These are phyloP conservation scores for Prorops nasuta DNA, from an alignment of 1,140 invertebrate genomes.

Conservation along the genomic window DNA sequence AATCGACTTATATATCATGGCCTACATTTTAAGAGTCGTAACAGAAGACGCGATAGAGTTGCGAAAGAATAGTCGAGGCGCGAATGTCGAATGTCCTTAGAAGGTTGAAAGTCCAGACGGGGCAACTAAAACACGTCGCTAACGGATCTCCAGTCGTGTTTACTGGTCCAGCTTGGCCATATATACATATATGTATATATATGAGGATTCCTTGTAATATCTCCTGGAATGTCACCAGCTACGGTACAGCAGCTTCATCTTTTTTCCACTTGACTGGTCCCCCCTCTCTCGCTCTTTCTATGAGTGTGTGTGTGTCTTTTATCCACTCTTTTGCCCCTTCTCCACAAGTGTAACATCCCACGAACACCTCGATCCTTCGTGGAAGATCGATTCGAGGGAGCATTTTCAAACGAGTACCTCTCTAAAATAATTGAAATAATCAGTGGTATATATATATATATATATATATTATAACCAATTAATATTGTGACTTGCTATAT, in stretches of 20 bases:
- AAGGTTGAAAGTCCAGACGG: constrained; percentile 9
- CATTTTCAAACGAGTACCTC: too few species aligned
- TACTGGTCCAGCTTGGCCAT: constrained; percentile 30
- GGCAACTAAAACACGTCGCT: constrained; percentile 9
- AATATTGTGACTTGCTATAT: too few species aligned
- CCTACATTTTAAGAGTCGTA: constrained; percentile 12
- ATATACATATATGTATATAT: too few species aligned
- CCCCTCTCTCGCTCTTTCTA: neutral
- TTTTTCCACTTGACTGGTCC: neutral
- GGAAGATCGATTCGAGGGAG: too few species aligned
- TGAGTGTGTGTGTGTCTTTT: too few species aligned
- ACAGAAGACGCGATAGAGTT: constrained; percentile 9
- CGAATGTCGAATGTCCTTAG: constrained; percentile 23
- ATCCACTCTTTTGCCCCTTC: too few species aligned
- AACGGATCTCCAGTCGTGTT: constrained; percentile 29
- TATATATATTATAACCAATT: too few species aligned
- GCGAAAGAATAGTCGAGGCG: constrained; percentile 26
- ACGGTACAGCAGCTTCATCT: constrained; percentile 13
- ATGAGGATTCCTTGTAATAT: constrained; percentile 38
- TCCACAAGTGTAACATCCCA: too few species aligned
- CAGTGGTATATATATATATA: too few species aligned
- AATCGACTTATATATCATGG: too few species aligned
- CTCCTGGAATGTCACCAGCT: constrained; percentile 34
- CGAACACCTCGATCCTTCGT: too few species aligned
- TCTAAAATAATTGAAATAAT: too few species aligned